These are phyloP conservation scores for Pongo pygmaeus DNA, from an alignment of 2,113 vertebrate genomes.

Conservation along the genomic window DNA sequence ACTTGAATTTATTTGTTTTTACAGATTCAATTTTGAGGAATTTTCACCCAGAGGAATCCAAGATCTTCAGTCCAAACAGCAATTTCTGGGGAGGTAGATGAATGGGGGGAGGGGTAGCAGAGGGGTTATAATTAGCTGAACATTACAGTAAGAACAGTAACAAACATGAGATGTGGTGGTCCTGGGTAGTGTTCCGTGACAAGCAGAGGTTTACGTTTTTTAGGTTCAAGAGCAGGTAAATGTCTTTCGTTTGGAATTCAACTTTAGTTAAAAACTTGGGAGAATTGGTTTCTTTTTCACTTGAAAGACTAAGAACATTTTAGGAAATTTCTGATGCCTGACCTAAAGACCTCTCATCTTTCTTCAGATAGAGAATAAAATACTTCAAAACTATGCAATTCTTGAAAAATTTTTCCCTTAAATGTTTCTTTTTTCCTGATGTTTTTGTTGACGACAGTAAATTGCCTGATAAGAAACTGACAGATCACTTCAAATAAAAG, in stretches of 20 bases:
- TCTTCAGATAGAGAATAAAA: conserved; percentile 50
- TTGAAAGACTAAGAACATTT: conserved; percentile 43
- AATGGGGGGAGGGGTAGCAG: not conserved
- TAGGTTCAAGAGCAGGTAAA: conserved; percentile 11
- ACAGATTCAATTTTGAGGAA: conserved; percentile 62
- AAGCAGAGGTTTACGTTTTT: conserved; percentile 16
- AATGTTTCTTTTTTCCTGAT: not conserved
- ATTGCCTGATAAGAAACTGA: conserved; percentile 23
- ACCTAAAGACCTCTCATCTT: not conserved
- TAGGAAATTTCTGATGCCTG: conserved; percentile 42
- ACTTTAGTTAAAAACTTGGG: conserved; percentile 38
- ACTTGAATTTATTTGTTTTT: conserved; percentile 53
- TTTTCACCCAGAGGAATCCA: conserved; percentile 51
- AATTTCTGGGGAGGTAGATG: not conserved
- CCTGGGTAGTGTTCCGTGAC: not conserved
- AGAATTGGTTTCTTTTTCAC: conserved; percentile 11
- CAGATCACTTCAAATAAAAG: conserved; percentile 43
- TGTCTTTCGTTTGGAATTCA: conserved; percentile 33
- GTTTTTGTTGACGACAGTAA: conserved; percentile 39
- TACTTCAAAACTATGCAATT: conserved; percentile 29
- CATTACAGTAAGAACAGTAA: not conserved
- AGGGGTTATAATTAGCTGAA: not conserved
- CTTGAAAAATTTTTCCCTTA: not conserved
- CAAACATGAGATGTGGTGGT: not conserved
- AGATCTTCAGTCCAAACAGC: conserved; percentile 33